These are phyloP conservation scores for Hirudo medicinalis DNA, from an alignment of 1,140 invertebrate genomes.

Conservation along the genomic window DNA sequence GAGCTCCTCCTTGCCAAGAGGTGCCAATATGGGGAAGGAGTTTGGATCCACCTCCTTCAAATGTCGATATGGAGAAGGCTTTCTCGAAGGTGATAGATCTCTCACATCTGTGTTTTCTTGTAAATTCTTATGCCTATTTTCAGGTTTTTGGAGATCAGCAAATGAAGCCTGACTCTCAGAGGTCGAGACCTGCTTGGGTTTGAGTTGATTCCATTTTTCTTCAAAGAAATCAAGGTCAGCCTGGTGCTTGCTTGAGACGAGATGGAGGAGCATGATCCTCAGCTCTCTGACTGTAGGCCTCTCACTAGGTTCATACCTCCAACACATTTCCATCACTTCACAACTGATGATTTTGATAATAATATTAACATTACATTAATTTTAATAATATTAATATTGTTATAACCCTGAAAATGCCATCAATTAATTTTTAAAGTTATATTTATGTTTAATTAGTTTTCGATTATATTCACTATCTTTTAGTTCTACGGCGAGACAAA, in stretches of 20 bases:
- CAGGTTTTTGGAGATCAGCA: too few species aligned
- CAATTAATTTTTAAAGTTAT: too few species aligned
- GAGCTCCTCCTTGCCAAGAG: not conserved
- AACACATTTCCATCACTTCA: constrained; percentile 55
- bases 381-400: too few species aligned
- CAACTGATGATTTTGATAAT: constrained; percentile 43
- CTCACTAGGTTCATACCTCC: constrained; percentile 41
- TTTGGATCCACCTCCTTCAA: not conserved
- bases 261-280: constrained; percentile 42
- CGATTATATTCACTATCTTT: too few species aligned
- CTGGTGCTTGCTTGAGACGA: constrained; percentile 30
- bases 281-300: constrained; percentile 44
- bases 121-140: not conserved
- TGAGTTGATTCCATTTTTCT: constrained; percentile 27
- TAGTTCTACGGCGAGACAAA: too few species aligned
- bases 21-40: not conserved
- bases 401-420: too few species aligned
- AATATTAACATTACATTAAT: too few species aligned
- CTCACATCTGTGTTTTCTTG: not conserved
- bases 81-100: not conserved
- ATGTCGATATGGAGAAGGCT: not conserved
- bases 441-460: too few species aligned
- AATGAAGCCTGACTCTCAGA: constrained; percentile 10
- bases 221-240: constrained; percentile 27
- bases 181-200: constrained; percentile 10